These are phyloP conservation scores for Nipponacmea schrenckii DNA, from an alignment of 2,888 invertebrate species.

Conservation along the genomic window DNA sequence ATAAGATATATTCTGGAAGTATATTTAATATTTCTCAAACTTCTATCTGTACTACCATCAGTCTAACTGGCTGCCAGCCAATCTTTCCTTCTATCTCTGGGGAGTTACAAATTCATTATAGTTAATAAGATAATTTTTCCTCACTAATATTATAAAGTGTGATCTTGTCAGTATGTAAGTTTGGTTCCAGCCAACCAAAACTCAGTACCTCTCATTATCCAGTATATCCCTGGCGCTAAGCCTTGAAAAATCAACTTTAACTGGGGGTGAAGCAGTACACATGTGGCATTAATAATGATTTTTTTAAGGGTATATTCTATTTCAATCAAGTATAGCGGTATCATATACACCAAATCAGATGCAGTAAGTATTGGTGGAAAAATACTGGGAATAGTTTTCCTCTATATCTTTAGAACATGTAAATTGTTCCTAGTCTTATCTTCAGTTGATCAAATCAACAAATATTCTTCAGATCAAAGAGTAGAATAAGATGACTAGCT, in stretches of 20 bases:
- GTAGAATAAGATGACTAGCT: not conserved
- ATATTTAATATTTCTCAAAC: too few relatives aligned
- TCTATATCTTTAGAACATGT: not conserved
- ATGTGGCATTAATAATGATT: conserved; percentile 3
- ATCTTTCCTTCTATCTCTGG: not conserved
- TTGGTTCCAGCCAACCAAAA: conserved; percentile 2
- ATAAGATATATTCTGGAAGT: too few relatives aligned
- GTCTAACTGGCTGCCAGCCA: not conserved
- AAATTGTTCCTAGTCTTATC: not conserved
- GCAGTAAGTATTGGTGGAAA: not conserved
- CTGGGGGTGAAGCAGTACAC: conserved; percentile 3
- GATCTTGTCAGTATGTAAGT: conserved; percentile 4
- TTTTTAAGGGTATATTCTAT: conserved; percentile 1
- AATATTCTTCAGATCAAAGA: conserved; percentile 4
- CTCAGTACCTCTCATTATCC: not conserved
- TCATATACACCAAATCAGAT: conserved; percentile 2
- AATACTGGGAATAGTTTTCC: not conserved
- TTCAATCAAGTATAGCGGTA: not conserved
- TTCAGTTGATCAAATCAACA: not conserved
- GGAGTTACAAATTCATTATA: conserved; percentile 7
- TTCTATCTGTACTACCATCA: too few relatives aligned
- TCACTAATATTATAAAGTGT: conserved; percentile 6
- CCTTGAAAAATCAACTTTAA: conserved; percentile 2
- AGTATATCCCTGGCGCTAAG: conserved; percentile 5
- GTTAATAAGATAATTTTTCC: conserved; percentile 8